These are phyloP conservation scores for Panorpa germanica DNA, from an alignment of 2,888 invertebrate genomes.

Conservation along the genomic window DNA sequence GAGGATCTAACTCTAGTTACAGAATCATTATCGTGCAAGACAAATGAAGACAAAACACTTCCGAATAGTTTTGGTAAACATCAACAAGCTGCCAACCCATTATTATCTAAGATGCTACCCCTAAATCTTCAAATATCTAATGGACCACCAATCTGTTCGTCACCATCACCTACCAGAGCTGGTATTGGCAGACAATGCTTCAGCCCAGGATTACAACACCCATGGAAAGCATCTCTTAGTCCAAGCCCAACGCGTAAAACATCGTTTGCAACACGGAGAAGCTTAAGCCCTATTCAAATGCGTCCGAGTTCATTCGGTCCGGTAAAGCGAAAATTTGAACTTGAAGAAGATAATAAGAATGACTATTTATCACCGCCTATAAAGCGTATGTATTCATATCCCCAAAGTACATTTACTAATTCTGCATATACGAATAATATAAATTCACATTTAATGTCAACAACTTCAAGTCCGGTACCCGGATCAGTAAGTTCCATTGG, in stretches of 20 bases:
- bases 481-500: too few relatives aligned
- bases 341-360: conserved; percentile 22
- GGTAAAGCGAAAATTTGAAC: conserved; percentile 29
- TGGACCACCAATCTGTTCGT: conserved; percentile 28
- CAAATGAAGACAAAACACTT: conserved; percentile 23
- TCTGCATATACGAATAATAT: too few relatives aligned
- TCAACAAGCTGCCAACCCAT: conserved; percentile 14
- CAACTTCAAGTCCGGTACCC: too few relatives aligned
- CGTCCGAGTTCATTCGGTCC: conserved; percentile 56
- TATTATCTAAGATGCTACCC: conserved; percentile 21
- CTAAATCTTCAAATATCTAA: conserved; percentile 28
- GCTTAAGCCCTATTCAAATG: conserved; percentile 75
- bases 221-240: conserved; percentile 28
- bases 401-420: too few relatives aligned
- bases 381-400: too few relatives aligned
- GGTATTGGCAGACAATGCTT: conserved; percentile 24
- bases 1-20: conserved; percentile 69
- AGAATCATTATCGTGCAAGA: conserved; percentile 38
- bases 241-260: conserved; percentile 74
- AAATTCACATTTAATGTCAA: too few relatives aligned
- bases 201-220: conserved; percentile 1
- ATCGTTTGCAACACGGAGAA: conserved; percentile 62
- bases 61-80: conserved; percentile 16
- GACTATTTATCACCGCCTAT: too few relatives aligned
- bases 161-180: conserved; percentile 38